Evolutionary conservation across 2,888 invertebrate genomes (phyloP).

Genomic region (Drosophila emarginata): DNA sequence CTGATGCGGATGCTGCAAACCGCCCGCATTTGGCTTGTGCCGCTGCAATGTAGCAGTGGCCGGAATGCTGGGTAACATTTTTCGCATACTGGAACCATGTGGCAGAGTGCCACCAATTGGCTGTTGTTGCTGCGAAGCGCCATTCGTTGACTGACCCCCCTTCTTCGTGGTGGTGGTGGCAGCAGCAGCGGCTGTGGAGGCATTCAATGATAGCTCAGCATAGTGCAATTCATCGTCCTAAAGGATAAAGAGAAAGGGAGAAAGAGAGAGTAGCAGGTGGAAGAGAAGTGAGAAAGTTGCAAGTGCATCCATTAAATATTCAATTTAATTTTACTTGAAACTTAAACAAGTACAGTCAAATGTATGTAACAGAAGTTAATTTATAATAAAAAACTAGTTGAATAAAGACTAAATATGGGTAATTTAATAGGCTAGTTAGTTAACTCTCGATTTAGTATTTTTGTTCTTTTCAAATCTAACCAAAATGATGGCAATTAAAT

Average conservation of each 20-base stretch:
- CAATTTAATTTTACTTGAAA: slow-evolving; percentile 38
- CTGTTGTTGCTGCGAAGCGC: slow-evolving; percentile 29
- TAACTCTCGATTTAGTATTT: too few relatives aligned
- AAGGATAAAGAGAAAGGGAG: neutral
- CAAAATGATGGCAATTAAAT: slow-evolving; percentile 10
- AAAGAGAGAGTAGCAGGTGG: neutral
- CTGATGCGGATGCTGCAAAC: slow-evolving; percentile 69
- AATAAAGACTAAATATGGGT: too few relatives aligned
- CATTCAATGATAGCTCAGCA: slow-evolving; percentile 80
- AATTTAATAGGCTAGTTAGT: too few relatives aligned
- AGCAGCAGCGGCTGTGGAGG: slow-evolving; percentile 58
- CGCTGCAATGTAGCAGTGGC: slow-evolving; percentile 80
- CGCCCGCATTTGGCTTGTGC: slow-evolving; percentile 75
- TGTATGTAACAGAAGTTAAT: neutral
- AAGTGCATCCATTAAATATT: slow-evolving; percentile 54
- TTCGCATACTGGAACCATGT: slow-evolving; percentile 79
- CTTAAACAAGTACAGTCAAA: neutral
- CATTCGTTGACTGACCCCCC: slow-evolving; percentile 39
- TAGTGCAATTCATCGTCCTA: slow-evolving; percentile 82
- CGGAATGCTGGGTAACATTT: slow-evolving; percentile 78
- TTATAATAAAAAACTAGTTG: too few relatives aligned
- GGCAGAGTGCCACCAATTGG: slow-evolving; percentile 73
- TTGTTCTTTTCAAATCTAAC: neutral
- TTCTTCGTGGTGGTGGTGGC: slow-evolving; percentile 53
- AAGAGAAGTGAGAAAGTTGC: neutral